A percentile compares a stretch with the other conserved stretches of the same genome.
These are phyloP conservation scores for Clepsis dumicolana DNA, from an alignment of 2,888 invertebrate genomes.

Conservation along the genomic window DNA sequence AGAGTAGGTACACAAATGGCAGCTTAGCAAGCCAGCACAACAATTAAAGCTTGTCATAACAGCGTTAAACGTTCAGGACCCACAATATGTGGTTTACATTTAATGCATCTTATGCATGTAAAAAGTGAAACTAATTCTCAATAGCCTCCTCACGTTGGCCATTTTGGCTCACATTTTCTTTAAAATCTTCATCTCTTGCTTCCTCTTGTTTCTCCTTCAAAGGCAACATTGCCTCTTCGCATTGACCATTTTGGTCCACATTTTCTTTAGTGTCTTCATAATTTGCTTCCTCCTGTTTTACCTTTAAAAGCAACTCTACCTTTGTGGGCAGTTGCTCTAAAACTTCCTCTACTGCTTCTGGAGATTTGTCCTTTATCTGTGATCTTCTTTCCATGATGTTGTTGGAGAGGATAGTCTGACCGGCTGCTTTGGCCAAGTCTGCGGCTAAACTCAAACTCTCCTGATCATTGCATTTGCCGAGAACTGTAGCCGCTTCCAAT, in stretches of 20 bases:
- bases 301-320: slow-evolving; percentile 59
- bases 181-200: not conserved
- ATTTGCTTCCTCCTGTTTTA: slow-evolving; percentile 6
- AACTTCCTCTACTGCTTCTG: slow-evolving; percentile 50
- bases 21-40: not conserved
- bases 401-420: slow-evolving; percentile 71
- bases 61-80: not conserved
- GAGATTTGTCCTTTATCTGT: slow-evolving; percentile 47
- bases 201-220: slow-evolving; percentile 1
- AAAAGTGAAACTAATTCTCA: not conserved
- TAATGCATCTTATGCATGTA: not conserved
- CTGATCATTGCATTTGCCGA: slow-evolving; percentile 85
- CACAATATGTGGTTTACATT: not conserved
- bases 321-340: slow-evolving; percentile 58
- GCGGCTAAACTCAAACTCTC: slow-evolving; percentile 85
- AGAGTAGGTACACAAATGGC: not conserved
- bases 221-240: not conserved
- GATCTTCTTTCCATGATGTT: slow-evolving; percentile 62
- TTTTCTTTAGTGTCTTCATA: not conserved
- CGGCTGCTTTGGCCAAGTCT: slow-evolving; percentile 84
- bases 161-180: not conserved
- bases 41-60: not conserved
- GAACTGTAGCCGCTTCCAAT: slow-evolving; percentile 86
- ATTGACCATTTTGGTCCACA: slow-evolving; percentile 32
- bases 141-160: not conserved